phyloP scores from a whole-genome alignment of 1,140 invertebrate species.

The Muscidifurax raptorellus region DNA sequence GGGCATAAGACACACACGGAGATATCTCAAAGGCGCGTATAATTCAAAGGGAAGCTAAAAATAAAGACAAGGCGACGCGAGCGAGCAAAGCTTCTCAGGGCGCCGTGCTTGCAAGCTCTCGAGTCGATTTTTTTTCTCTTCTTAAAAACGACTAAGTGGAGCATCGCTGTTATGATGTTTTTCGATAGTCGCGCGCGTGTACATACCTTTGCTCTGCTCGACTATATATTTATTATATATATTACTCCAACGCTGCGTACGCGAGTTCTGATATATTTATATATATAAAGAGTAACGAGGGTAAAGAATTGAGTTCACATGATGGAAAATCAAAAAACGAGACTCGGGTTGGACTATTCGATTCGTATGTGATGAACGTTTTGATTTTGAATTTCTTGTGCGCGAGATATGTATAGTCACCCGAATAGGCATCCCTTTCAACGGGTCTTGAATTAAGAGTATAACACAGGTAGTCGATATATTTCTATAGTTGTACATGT shows the following conservation, averaged over 20 bases:
- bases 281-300: too few species aligned
- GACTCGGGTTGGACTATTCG: too few species aligned
- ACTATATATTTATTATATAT: too few species aligned
- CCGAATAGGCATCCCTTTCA: neutral
- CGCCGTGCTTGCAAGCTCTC: neutral
- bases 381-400: too few species aligned
- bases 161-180: neutral
- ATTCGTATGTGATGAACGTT: too few species aligned
- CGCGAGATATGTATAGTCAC: neutral
- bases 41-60: conserved; percentile 23
- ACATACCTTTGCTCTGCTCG: neutral
- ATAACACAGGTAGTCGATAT: too few species aligned
- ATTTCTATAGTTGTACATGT: too few species aligned
- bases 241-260: too few species aligned
- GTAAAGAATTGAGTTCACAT: too few species aligned
- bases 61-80: neutral
- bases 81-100: neutral
- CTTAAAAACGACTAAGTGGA: conserved; percentile 12
- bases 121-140: neutral
- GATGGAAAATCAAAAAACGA: too few species aligned
- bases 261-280: too few species aligned
- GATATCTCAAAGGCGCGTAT: conserved; percentile 22
- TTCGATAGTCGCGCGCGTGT: neutral
- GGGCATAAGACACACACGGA: neutral
- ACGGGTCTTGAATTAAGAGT: neutral